A percentile compares a stretch with the other conserved stretches of the same genome.
These are phyloP conservation scores for Hyles vespertilio DNA, from an alignment of 1,140 invertebrate species.

Conservation along the genomic window DNA sequence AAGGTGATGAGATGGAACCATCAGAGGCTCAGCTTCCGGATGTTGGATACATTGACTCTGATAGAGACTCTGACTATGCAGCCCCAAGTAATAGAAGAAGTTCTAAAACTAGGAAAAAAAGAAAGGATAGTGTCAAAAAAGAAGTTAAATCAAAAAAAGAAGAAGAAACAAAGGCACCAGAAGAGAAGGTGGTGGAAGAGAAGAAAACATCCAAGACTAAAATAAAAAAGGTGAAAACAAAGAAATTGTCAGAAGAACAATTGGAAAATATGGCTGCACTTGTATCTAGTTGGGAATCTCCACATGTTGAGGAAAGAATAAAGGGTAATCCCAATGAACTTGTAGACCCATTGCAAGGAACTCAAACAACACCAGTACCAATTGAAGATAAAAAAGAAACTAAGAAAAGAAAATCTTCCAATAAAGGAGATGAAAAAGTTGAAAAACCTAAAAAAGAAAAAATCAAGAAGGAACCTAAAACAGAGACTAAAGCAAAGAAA, in stretches of 20 bases:
- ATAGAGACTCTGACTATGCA: slow-evolving; percentile 69
- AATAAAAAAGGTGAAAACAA: slow-evolving; percentile 43
- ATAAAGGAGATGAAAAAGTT: slow-evolving; percentile 31
- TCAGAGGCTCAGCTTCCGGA: slow-evolving; percentile 66
- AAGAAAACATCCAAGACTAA: slow-evolving; percentile 15
- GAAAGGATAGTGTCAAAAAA: slow-evolving; percentile 46
- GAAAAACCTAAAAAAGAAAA: slow-evolving; percentile 52
- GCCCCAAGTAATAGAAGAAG: slow-evolving; percentile 42
- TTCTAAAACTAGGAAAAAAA: slow-evolving; percentile 42
- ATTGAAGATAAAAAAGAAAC: slow-evolving; percentile 35
- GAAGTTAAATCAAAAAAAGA: slow-evolving; percentile 38
- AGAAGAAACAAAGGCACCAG: slow-evolving; percentile 21
- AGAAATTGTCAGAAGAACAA: slow-evolving; percentile 52
- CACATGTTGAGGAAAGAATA: slow-evolving; percentile 33
- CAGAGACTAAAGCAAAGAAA: slow-evolving; percentile 13
- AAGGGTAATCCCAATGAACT: background rate
- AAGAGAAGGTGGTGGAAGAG: slow-evolving; percentile 13
- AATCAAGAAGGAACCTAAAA: slow-evolving; percentile 43
- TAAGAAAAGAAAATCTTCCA: slow-evolving; percentile 52
- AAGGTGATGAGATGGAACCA: slow-evolving; percentile 86
- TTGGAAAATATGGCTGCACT: slow-evolving; percentile 53
- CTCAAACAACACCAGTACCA: background rate
- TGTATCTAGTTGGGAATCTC: slow-evolving; percentile 55
- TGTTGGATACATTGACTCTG: slow-evolving; percentile 67
- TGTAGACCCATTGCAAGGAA: background rate